Evolutionary conservation across 2,888 invertebrate species (phyloP), one percentile per base, ranked within the genome.

Genomic region (Papilio demoleus): DNA sequence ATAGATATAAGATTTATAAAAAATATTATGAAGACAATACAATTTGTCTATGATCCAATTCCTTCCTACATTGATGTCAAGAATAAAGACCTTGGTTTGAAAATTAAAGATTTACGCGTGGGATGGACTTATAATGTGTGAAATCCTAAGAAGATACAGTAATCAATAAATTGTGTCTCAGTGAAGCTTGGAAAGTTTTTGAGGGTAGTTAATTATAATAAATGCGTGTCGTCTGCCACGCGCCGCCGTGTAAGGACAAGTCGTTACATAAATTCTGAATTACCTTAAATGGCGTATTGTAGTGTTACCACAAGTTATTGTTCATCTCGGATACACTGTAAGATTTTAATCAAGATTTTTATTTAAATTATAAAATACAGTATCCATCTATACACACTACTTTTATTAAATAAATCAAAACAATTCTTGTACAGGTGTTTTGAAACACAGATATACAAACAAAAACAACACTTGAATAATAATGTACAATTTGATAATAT

Each of bases 131-230:
- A 62, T 22, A 65, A 67, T 31, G 47, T 36, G 40, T 62, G 61
- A 62, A 53, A 62, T 62, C 53, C 42, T 61, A 36, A 66, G 59
- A 19, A 50, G 67, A 62, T 62, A 40, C 40, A 34, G 24, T 34
- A n/a, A 12, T 62, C 67, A 31, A 67, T 67, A 67, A 61, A 67
- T 67, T 40, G 17, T 5, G n/a, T 31, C 40, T 53, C 53, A n/a
- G 50, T 61, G 34, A 61, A 42, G 67, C 61, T 61, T 61, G 53
- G 61, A 56, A 62, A 67, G 61, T 61, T 67, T n/a, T 67, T 67
- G 67, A 62, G 61, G 38, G 53, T 53, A 62, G 38, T 67, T 67
- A 67, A 67, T 67, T 62, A 62, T 67, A 67, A 67, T 62, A 67
- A 67, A 67, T 62, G 67, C 53, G 31, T 67, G 67, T 67, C 67